Base-by-base conservation (phyloP, 2,888 invertebrate genomes). In the Flexamia atlantica region DNA sequence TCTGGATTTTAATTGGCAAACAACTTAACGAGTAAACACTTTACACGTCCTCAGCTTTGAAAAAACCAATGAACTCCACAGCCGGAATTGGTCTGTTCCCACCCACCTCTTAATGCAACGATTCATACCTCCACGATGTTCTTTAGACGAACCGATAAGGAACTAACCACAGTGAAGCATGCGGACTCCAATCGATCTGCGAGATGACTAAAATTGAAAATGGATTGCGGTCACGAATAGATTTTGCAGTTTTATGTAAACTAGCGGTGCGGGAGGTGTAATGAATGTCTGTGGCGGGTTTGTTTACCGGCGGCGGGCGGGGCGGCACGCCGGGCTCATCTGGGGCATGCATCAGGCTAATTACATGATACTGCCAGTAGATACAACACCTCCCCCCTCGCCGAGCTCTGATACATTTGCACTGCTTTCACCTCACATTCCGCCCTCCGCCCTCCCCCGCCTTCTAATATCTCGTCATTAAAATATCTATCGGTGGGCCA, bases 331-430 rank as follows among this genome's bases (percentile, higher is more conserved):
- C 36, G 9, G 30, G 30, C 70, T 20, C 70, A 70, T 70, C 70
- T 70, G 70, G 70, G 36, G 70, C 70, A 70, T 70, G 70, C 70
- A 70, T 70, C 70, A 28, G 23, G 70, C 70, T 70, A 70, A 70
- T 70, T 70, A 70, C 70, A 30, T n/a, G 70, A 70, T 70, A 30
- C 23, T 25, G 70, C 70, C 32, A 10, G 70, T 46, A 70, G 70
- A 70, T 70, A 70, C 70, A 70, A 70, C 70, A 70, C 70, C 70
- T 70, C 70, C 14, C 28, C 70, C 36, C 7, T 14, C 25, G 9
- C 70, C 9, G 12, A 17, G 32, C 28, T 70, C 23, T 10, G 14
- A 30, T 20, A 17, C 25, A 32, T 70, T 10, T 70, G 70, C 70
- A 32, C 70, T 70, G 70, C 70, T 70, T 70, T 70, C 70, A 28